Base-by-base conservation (phyloP, 2,797 vertebrate genomes). In the Lutjanus campechanus region DNA sequence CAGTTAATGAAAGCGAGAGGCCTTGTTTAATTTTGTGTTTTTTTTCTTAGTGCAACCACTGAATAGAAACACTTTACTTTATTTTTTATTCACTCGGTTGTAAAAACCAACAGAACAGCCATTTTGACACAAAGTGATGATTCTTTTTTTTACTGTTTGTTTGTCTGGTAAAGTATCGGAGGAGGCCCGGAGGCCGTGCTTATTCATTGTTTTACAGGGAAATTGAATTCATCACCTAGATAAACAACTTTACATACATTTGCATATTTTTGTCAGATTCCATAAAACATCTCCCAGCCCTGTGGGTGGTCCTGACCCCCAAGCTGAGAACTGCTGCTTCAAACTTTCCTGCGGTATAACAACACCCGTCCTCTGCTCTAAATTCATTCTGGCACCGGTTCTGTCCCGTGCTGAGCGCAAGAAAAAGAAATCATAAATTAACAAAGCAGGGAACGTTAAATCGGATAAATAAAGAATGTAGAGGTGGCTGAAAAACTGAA, bases 221-320 rank as follows among this genome's bases (percentile, higher is more conserved):
- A 83, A 89, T 85, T 60, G 60, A 85, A 89, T 88, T 65, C 71
- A 68, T 85, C 78, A 68, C 72, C 78, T 58, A 83, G 51, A 85
- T 71, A 86, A 80, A 71, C 41, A 78, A 73, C 63, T 86, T 78
- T 43, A 65, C 75, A 81, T 43, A 77, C 19, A 91, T 88, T 89
- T 88, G 74, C 85, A 88, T 88, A 72, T 81, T 81, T 82, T 77
- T 73, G 78, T 85, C 85, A 82, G 78, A 77, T 85, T 90, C 59
- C 72, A 88, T 88, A 73, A 87, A 88, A 62, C 75, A 83, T 83
- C 71, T 76, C 81, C 0, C 36, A 51, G 53, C 59, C 19, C 49
- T 20, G 60, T 76, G 77, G 87, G 76, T 63, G 88, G 83, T 67
- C 83, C 79, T 76, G 83, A 87, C 79, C 81, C 82, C 47, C 55